A percentile compares a stretch with the other conserved stretches of the same genome.
Evolutionary conservation across 2,888 invertebrate species (phyloP).

Genomic region (Metalampra italica): DNA sequence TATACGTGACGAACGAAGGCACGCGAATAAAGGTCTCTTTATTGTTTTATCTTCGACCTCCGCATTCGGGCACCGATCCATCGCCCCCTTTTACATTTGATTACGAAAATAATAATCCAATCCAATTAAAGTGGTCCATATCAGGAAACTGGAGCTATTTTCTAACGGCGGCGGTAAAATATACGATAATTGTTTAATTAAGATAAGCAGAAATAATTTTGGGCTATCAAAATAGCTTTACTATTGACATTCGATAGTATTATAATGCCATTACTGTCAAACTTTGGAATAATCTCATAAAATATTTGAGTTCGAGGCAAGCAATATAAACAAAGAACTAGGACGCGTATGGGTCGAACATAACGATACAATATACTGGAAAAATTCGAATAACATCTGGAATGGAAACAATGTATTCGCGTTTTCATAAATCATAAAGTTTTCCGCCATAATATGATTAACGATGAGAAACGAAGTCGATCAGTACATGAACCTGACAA

Average conservation of each 20-base stretch:
- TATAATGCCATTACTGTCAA: background rate
- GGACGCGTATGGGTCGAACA: background rate
- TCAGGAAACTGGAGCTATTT: conserved; percentile 25
- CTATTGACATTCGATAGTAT: background rate
- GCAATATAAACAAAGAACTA: background rate
- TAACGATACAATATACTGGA: no score
- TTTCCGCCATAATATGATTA: no score
- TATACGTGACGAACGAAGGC: conserved; percentile 26
- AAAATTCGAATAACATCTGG: no score
- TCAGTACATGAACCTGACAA: no score
- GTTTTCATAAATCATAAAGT: no score
- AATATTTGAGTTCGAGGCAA: background rate
- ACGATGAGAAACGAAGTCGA: no score
- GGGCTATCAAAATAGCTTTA: background rate
- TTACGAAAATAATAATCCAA: conserved; percentile 28
- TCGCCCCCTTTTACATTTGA: conserved; percentile 32
- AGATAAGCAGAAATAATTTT: conserved; percentile 6
- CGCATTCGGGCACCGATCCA: conserved; percentile 13
- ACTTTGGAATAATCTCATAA: background rate
- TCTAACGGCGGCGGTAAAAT: conserved; percentile 9
- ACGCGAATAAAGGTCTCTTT: conserved; percentile 14
- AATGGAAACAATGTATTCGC: no score
- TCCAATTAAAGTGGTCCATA: conserved; percentile 29
- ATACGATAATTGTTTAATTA: conserved; percentile 6
- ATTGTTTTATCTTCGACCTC: conserved; percentile 31